Base-by-base conservation (phyloP, 2,113 vertebrate genomes). In the Gavialis gangeticus region DNA sequence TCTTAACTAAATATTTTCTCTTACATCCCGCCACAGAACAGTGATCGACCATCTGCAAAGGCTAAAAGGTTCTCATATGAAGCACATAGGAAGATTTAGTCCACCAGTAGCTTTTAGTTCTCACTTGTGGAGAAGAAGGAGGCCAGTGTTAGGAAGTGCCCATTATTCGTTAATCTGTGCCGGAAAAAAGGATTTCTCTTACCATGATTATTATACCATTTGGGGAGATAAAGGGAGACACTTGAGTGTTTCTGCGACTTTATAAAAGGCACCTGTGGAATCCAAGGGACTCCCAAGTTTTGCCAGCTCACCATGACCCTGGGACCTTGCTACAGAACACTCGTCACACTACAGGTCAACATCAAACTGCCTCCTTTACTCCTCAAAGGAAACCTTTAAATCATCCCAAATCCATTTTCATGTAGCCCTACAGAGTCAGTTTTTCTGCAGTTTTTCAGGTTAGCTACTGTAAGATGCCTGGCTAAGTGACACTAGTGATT, bases 291-390 rank as follows among this genome's bases (percentile, higher is more conserved):
- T 11, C 58, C 0, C 0, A 6, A 66, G 58, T 82, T 37, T 63
- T 56, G 59, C 37, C 79, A 79, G 67, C 67, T 55, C 2, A 0
- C 75, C 1, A 3, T 1, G 4, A 0, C 2, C 11, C 79, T 76
- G 82, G 91, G 88, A 92, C 81, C 58, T 73, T 56, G 57, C 46
- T 92, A 93, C 46, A 30, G 0, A 24, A 79, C 82, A 75, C 82
- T 58, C 25, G 69, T 30, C 76, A 75, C 69, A 10, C 78, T 60
- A 60, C 11, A 17, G 54, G 30, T n/a, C 22, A 24, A 12, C 18
- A 19, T 59, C 76, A 57, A 24, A 59, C 28, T 57, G 57, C n/a
- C 21, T 22, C n/a, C n/a, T 13, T 19, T 14, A n/a, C 58, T 30
- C 58, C 30, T 15, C 58, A 37, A 16, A 59, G 30, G n/a, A 34